Base-by-base conservation (phyloP, 35 echinoderm and acorn worm species). In the Diadema setosum region DNA sequence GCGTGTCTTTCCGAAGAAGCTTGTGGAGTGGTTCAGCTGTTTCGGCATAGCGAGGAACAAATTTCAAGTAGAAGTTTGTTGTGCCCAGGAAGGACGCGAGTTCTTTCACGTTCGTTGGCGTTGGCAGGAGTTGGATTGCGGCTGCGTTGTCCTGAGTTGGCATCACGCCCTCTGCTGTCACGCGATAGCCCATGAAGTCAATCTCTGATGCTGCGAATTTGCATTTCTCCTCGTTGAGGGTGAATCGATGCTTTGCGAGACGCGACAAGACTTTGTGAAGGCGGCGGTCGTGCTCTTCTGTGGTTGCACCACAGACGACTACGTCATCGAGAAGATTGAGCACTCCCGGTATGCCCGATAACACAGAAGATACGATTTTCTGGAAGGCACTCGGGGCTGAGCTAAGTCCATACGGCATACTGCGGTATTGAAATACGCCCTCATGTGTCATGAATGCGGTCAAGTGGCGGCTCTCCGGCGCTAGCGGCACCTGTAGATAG, bases 211-310 rank as follows among this genome's bases (percentile, higher is more conserved):
- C 89, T 37, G 31, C 46, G 42, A 91, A 91, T 55, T 17, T 42
- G 37, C 69, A 91, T 32, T 91, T 91, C 15, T 91, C 89, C 18
- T 23, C 6, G 65, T 91, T 89, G 23, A 89, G 29, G 4, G 75
- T 82, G 42, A 90, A 67, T 21, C 63, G 17, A n/a, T 25, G 42
- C 30, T 91, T 36, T 42, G 31, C 20, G 1, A 70, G 50, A 1
- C 81, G 57, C 3, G 81, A 24, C 26, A 83, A 58, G 16, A 64
- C 75, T 24, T 31, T 16, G 42, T 64, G 30, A 16, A 59, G 16
- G 23, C 21, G 30, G 18, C 20, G 17, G 29, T 85, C 31, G 46
- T 67, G 76, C 39, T 83, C 80, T 29, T 65, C 80, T 18, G 32
- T 37, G 41, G 39, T 46, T 11, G 36, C 39, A 18, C 42, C 42